phyloP scores from a whole-genome alignment of 2,888 invertebrate genomes.

The Anodontia alba region DNA sequence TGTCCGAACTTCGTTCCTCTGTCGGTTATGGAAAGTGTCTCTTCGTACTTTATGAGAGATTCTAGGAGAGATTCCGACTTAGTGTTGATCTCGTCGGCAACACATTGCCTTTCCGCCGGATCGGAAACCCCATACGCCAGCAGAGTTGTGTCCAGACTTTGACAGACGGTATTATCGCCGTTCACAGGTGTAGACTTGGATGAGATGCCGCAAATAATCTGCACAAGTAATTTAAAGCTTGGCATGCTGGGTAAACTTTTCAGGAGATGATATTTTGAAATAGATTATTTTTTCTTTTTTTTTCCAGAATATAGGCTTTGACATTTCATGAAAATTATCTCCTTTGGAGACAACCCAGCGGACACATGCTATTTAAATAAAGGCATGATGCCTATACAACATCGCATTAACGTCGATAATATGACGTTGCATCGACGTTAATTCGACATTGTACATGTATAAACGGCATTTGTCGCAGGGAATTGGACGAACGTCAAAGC shows the following conservation, averaged over 20 bases:
- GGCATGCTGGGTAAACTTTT: no score
- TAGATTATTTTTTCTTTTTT: no score
- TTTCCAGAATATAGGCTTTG: no score
- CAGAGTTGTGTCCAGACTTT: slow-evolving; percentile 61
- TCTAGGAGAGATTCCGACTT: slow-evolving; percentile 51
- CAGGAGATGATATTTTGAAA: no score
- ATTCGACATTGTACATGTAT: no score
- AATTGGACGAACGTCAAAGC: no score
- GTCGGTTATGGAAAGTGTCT: slow-evolving; percentile 36
- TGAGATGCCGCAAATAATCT: slow-evolving; percentile 59
- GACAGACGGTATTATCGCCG: slow-evolving; percentile 61
- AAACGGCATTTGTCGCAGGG: no score
- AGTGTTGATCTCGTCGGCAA: slow-evolving; percentile 5
- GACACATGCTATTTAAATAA: background rate
- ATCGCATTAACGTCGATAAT: no score
- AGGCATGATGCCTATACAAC: background rate
- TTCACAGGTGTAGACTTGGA: slow-evolving; percentile 55
- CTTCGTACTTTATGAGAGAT: slow-evolving; percentile 56
- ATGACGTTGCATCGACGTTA: no score
- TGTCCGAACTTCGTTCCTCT: slow-evolving; percentile 59
- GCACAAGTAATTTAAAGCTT: no score
- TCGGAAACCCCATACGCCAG: slow-evolving; percentile 46
- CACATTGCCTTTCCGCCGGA: background rate
- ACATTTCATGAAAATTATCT: no score
- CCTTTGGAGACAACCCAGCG: no score